Base-by-base conservation (phyloP, 2,113 vertebrate species). In the Bufo bufo region DNA sequence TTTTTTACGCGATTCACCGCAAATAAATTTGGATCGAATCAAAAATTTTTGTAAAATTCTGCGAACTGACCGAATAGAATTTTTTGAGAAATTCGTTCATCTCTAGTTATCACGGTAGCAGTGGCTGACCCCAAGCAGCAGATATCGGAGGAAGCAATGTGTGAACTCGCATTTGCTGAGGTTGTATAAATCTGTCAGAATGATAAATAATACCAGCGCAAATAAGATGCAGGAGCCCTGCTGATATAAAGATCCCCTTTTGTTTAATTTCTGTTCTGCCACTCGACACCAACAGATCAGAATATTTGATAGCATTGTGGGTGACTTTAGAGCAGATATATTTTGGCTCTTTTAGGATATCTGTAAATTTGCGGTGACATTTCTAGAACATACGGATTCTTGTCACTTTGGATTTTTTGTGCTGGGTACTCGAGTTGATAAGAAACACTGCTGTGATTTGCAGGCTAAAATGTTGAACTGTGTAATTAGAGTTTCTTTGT, bases 301-400 rank as follows among this genome's bases (percentile, higher is more conserved):
- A 81, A 87, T 87, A 87, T 81, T 14, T 65, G 58, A 86, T 86
- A 13, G 10, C 59, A 86, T 86, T 69, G n/a, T 23, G 45, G 54
- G 47, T 54, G 85, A 86, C 74, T 86, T 47, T 23, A 17, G 74
- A 66, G 85, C 85, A 86, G 59, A 86, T 52, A 79, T 17, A n/a
- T 65, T 78, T 79, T n/a, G 77, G 74, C 59, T 86, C 16, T 52
- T 33, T 78, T 50, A 54, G 58, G 13, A 65, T 61, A 78, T 79
- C 47, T 33, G 85, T 78, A 86, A 49, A 86, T 86, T 79, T 23
- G 33, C 58, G 52, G 17, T 54, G 85, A 86, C 85, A 54, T 86
- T 86, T 86, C 75, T 78, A 78, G 85, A 86, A 66, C 85, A 79
- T 65, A 65, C 74, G 17, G 72, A 86, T 79, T 54, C 19, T 63